Evolutionary conservation across 2,888 invertebrate species (phyloP).

Genomic region (Nowickia ferox): DNA sequence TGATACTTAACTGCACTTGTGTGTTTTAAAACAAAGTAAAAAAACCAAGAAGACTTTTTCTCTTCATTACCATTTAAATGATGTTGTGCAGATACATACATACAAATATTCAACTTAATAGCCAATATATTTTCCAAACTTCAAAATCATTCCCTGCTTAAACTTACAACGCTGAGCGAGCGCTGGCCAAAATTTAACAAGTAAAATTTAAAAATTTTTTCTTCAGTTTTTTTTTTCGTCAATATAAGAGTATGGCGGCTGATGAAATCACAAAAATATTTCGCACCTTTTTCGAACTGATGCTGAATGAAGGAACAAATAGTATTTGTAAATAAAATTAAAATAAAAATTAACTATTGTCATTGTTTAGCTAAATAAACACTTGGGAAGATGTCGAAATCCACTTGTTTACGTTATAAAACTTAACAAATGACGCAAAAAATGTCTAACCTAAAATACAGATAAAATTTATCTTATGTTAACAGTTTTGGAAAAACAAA

Average conservation of each 20-base stretch:
- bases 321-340: constrained; percentile 36
- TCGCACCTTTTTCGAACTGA: constrained; percentile 39
- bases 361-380: constrained; percentile 28
- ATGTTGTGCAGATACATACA: neutral
- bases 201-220: constrained; percentile 8
- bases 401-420: neutral
- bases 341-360: constrained; percentile 16
- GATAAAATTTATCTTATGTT: neutral
- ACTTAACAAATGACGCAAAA: neutral
- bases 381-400: constrained; percentile 4
- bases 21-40: constrained; percentile 31
- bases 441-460: neutral
- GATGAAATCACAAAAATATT: constrained; percentile 29
- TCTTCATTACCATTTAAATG: constrained; percentile 32
- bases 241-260: constrained; percentile 3
- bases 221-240: constrained; percentile 1
- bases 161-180: neutral
- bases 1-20: constrained; percentile 46
- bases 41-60: neutral
- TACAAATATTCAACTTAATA: constrained; percentile 10
- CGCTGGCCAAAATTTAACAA: constrained; percentile 13
- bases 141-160: neutral
- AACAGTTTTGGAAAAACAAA: neutral
- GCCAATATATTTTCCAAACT: neutral
- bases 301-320: neutral